phyloP scores from a whole-genome alignment of 2,113 vertebrate species.

The Ammodramus savannarum region DNA sequence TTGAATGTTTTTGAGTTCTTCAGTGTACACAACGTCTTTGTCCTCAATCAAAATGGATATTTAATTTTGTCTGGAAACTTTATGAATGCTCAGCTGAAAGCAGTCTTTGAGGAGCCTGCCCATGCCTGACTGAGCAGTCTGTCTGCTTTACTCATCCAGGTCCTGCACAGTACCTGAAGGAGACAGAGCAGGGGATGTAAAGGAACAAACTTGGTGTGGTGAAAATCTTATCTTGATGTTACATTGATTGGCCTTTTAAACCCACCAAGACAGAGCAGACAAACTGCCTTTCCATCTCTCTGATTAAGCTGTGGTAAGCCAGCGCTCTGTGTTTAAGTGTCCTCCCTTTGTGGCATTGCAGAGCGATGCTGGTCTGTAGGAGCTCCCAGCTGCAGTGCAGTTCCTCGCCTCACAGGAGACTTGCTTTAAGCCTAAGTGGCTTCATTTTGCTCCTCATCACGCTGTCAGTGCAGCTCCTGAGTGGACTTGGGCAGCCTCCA shows the following conservation, averaged over 20 bases:
- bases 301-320: fast-evolving
- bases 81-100: background rate
- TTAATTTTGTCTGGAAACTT: background rate
- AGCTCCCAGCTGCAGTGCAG: background rate
- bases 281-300: background rate
- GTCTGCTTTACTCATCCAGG: background rate
- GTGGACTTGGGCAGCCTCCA: background rate
- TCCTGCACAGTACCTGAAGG: background rate
- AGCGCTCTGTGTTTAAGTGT: background rate
- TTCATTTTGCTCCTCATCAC: background rate
- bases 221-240: background rate
- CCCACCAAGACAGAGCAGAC: background rate
- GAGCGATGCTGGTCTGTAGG: background rate
- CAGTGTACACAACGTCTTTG: background rate
- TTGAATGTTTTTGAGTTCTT: background rate
- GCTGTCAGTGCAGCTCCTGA: background rate
- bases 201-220: background rate
- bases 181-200: background rate
- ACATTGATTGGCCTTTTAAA: background rate
- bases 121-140: background rate
- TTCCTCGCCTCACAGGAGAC: background rate
- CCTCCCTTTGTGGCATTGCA: background rate
- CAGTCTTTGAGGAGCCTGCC: background rate
- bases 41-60: background rate
- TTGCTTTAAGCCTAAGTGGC: background rate